Evolutionary conservation across 1,140 invertebrate genomes (phyloP), one percentile per base, ranked within the genome.

Genomic region (Drosophila neocordata): DNA sequence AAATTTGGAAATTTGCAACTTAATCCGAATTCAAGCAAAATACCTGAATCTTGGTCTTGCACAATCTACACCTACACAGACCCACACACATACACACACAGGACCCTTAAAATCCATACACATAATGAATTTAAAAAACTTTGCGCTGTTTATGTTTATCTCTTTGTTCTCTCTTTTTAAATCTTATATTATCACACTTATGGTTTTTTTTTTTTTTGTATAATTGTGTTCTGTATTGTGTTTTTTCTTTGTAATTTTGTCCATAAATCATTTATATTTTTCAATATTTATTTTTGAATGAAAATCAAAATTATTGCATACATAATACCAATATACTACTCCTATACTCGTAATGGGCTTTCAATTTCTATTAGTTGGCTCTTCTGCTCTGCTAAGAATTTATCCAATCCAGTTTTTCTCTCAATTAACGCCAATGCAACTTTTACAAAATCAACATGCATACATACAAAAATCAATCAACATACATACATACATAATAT

Each of bases 201-300:
- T n/a, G n/a, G n/a, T 15, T 44, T 15, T 15, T 69, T 58, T 56
- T 80, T 18, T 20, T 69, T 59, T 56, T 80, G 69, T 75, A 72
- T 68, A 67, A 69, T 71, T 85, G 63, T 75, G 70, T 85, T 87
- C 55, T 61, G 65, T 27, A 77, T 31, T 85, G 65, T 87, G 62
- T 65, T 67, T 63, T 44, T 65, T 72, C 12, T 73, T 79, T 85
- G 66, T 55, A 78, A 87, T 73, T 57, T 77, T 69, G 78, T 87
- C 63, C 59, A 52, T 44, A 37, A 15, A 53, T 18, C 13, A 57
- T 57, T 13, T 51, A 15, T 56, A 48, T 37, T 70, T 77, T 9
- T 73, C 31, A 55, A 65, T 80, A 82, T 81, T 87, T 78, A 78
- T 24, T 35, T 37, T 55, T 15, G 58, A 63, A 3, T 68, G 24